Evolutionary conservation across 2,797 vertebrate genomes (phyloP), one percentile per base, ranked within the genome.

Genomic region (Triplophysa yarkandensis): DNA sequence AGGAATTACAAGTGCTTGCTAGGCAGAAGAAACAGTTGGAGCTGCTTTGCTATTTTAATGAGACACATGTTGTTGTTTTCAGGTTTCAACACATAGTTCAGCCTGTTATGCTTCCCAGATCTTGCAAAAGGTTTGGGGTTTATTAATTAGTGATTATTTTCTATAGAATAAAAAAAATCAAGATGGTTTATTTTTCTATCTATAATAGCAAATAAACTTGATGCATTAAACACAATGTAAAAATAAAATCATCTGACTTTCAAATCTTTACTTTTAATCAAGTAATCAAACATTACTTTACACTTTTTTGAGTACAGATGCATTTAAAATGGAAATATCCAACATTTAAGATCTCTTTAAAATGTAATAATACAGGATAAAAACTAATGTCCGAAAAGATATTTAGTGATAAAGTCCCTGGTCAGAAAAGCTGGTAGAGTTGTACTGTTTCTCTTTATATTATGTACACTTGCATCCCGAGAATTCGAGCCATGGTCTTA

Each of bases 361-460:
- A 86, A 82, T 71, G 87, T 89, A 84, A 89, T 86, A 86, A 84
- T 86, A 77, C 84, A 86, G 88, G 88, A 88, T 80, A 78, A 84
- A 70, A 80, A 84, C 86, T 89, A 85, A 84, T 88, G 83, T 85
- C 85, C 86, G 87, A 89, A 87, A 90, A 90, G 87, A 87, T 85
- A 79, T 82, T 83, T 81, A 80, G 84, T 52, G 41, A 41, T 86
- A 85, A 84, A 73, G 11, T 84, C 82, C 88, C 82, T 72, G 62
- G 83, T 88, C 88, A 89, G 85, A 90, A 84, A 85, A 82, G 84
- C 82, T 83, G 83, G 82, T 87, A 84, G 84, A 87, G 87, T 71
- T 79, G 85, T 87, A n/a, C n/a, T n/a, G n/a, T n/a, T n/a, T n/a
- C 82, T 88, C 87, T 91, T 91, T 90, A 90, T 76, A 87, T 88